Evolutionary conservation across 92 coral and sea anemone species (phyloP).

Genomic region (Phenganax marumi): DNA sequence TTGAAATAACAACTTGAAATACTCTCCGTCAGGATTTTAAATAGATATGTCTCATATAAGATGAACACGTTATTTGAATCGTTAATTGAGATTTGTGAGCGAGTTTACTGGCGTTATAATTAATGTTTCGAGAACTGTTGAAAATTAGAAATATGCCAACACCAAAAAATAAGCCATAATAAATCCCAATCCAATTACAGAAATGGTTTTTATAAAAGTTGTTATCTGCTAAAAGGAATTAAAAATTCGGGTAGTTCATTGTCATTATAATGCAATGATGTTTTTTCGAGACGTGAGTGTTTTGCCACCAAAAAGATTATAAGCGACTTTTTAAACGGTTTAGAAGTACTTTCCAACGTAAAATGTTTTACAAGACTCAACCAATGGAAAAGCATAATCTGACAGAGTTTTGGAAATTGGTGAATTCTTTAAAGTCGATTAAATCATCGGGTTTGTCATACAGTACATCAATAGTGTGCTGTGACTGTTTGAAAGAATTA

Average conservation of each 20-base stretch:
- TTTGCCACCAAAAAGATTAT: slow-evolving; percentile 27
- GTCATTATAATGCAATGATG: neutral
- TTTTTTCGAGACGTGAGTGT: neutral
- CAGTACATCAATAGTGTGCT: too few relatives aligned
- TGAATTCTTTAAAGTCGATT: slow-evolving; percentile 17
- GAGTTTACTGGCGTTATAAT: neutral
- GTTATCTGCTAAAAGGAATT: slow-evolving; percentile 36
- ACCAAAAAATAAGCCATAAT: neutral
- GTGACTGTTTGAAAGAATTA: slow-evolving; percentile 6
- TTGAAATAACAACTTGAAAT: neutral
- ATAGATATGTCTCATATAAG: neutral
- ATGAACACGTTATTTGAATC: neutral
- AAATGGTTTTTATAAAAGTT: slow-evolving; percentile 19
- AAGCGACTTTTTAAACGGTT: slow-evolving; percentile 4
- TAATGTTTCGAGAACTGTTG: neutral
- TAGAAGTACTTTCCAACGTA: slow-evolving; percentile 23
- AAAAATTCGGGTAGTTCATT: slow-evolving; percentile 24
- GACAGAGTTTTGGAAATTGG: slow-evolving; percentile 39
- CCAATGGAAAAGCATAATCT: slow-evolving; percentile 16
- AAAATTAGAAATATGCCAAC: neutral
- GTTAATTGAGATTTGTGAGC: neutral
- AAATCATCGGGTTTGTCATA: slow-evolving; percentile 1
- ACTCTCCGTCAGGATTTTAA: too few relatives aligned
- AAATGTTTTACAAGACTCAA: slow-evolving; percentile 26
- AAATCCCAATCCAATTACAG: slow-evolving; percentile 10